Conservation (phyloP, 2,888 invertebrate genomes). For the Dynastes grantii region DNA sequence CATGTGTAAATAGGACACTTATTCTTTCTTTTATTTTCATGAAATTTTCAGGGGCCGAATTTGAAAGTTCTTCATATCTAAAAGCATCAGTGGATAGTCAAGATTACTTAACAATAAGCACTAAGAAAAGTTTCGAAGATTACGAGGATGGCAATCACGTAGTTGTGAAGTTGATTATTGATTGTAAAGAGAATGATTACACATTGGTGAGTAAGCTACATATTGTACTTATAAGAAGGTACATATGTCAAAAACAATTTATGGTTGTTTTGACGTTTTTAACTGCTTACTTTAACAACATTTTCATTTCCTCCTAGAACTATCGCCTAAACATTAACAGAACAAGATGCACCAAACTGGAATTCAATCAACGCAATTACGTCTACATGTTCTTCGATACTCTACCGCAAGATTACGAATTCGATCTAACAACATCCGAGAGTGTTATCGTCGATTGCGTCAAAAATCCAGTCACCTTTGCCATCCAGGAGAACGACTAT, state of each 20-base stretch:
- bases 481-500: conserved; percentile 13
- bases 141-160: conserved; percentile 6
- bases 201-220: conserved; percentile 23
- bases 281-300: too few species aligned
- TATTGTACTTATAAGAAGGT: too few species aligned
- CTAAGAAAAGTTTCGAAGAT: conserved; percentile 28
- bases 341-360: conserved; percentile 13
- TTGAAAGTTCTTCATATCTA: conserved; percentile 39
- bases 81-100: conserved; percentile 19
- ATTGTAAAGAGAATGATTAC: conserved; percentile 33
- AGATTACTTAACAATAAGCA: conserved; percentile 31
- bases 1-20: too few species aligned
- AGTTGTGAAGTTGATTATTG: conserved; percentile 17
- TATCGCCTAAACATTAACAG: conserved; percentile 32
- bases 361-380: conserved; percentile 31
- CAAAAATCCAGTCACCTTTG: conserved; percentile 15
- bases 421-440: conserved; percentile 36
- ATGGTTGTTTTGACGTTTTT: too few species aligned
- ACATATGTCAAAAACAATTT: too few species aligned
- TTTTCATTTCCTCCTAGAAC: conserved; percentile 15
- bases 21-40: background rate
- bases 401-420: conserved; percentile 35
- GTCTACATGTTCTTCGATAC: conserved; percentile 34
- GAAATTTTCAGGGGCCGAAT: conserved; percentile 35
- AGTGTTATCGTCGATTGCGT: conserved; percentile 12